These are phyloP conservation scores for Stylophora pistillata DNA, from an alignment of 64 coral and sea anemone genomes.

Conservation along the genomic window DNA sequence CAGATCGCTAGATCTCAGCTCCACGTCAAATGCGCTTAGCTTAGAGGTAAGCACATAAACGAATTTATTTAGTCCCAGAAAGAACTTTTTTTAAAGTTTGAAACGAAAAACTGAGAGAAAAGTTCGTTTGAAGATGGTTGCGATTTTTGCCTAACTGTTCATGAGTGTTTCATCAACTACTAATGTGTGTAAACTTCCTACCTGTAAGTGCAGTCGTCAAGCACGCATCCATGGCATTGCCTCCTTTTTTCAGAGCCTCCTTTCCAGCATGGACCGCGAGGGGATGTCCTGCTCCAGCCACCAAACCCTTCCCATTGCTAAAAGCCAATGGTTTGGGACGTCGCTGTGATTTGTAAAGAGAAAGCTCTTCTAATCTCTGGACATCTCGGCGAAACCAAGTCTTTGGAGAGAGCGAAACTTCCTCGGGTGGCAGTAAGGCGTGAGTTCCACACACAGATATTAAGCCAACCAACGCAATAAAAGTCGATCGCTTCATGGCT, in stretches of 20 bases:
- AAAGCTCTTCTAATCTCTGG: conserved; percentile 61
- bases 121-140: neutral
- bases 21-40: neutral
- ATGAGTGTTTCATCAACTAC: neutral
- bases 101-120: neutral
- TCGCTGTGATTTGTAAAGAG: conserved; percentile 5
- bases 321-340: conserved; percentile 71
- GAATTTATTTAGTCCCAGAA: neutral
- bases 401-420: conserved; percentile 74
- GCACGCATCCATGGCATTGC: conserved; percentile 92
- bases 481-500: neutral
- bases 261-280: conserved; percentile 78
- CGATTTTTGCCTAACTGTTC: neutral
- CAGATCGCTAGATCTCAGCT: neutral
- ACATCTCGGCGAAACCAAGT: conserved; percentile 64
- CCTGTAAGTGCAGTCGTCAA: conserved; percentile 79
- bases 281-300: conserved; percentile 66
- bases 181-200: neutral
- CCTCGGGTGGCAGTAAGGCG: neutral
- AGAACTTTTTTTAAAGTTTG: neutral
- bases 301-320: conserved; percentile 73
- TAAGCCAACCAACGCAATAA: neutral
- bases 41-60: neutral
- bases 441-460: neutral
- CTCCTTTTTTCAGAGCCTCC: conserved; percentile 83